A percentile compares a stretch with the other conserved stretches of the same genome.
Conservation (phyloP, 1,140 invertebrate species). For the Calephelis virginiensis region DNA sequence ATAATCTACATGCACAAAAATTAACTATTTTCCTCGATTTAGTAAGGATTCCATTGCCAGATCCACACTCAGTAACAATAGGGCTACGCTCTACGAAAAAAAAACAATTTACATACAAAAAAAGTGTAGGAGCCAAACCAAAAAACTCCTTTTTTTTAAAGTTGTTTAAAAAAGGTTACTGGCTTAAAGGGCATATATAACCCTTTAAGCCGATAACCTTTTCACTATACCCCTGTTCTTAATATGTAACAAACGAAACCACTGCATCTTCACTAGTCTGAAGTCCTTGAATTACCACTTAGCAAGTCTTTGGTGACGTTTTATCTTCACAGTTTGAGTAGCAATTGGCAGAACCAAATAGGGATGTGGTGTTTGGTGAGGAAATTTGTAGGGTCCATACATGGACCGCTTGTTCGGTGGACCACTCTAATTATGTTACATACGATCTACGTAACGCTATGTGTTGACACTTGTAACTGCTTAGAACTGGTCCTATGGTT, state of each 20-base stretch:
- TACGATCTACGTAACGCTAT: constrained; percentile 6
- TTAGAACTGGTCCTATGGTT: background rate
- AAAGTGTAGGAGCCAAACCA: too few relatives aligned
- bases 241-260: background rate
- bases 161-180: too few relatives aligned
- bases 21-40: too few relatives aligned
- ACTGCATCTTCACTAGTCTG: background rate
- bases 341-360: constrained; percentile 19
- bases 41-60: too few relatives aligned
- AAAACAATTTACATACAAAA: too few relatives aligned
- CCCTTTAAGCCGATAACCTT: too few relatives aligned
- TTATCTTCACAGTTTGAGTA: constrained; percentile 12
- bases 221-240: background rate
- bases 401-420: background rate
- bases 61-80: too few relatives aligned
- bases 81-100: too few relatives aligned
- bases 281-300: constrained; percentile 16
- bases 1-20: too few relatives aligned
- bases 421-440: constrained; percentile 14
- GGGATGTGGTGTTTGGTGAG: constrained; percentile 5
- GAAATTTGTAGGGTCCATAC: constrained; percentile 15
- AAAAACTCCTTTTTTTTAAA: too few relatives aligned
- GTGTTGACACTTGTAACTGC: constrained; percentile 12
- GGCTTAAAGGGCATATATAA: too few relatives aligned
- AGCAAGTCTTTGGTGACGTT: constrained; percentile 19